These are phyloP conservation scores for Drosophila eohydei DNA, from an alignment of 2,888 invertebrate species.

Conservation along the genomic window DNA sequence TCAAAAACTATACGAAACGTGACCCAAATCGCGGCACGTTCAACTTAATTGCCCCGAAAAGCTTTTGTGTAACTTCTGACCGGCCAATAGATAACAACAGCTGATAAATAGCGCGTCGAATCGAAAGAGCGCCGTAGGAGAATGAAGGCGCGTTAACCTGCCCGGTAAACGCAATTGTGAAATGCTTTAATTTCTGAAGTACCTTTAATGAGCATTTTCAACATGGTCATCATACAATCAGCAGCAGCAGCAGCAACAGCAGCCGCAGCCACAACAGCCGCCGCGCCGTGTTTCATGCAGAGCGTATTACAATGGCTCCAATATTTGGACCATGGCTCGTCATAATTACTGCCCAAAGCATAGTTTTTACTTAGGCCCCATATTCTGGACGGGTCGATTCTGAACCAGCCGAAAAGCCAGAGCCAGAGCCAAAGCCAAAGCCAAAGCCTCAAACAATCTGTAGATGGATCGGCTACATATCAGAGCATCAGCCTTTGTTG, in stretches of 20 bases:
- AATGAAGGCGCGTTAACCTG: constrained; percentile 53
- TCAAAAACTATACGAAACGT: constrained; percentile 15
- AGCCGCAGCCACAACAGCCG: constrained; percentile 34
- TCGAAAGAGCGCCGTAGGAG: constrained; percentile 52
- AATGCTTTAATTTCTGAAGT: constrained; percentile 81
- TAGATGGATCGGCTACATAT: constrained; percentile 64
- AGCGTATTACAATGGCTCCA: constrained; percentile 64
- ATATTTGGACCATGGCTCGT: constrained; percentile 73
- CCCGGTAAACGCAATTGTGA: constrained; percentile 76
- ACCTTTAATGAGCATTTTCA: constrained; percentile 82
- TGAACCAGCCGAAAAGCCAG: too few species aligned
- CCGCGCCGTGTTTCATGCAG: constrained; percentile 24
- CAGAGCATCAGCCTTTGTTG: constrained; percentile 57
- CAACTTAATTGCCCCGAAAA: constrained; percentile 69
- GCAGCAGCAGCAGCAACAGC: constrained; percentile 44
- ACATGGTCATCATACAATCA: constrained; percentile 82
- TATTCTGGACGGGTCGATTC: constrained; percentile 23
- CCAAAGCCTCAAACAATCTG: constrained; percentile 60
- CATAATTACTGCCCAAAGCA: constrained; percentile 77
- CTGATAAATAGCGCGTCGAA: constrained; percentile 77
- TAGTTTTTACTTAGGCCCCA: constrained; percentile 29
- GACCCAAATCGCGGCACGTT: constrained; percentile 58
- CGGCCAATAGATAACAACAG: constrained; percentile 73
- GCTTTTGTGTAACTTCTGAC: constrained; percentile 29
- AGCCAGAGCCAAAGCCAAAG: not conserved